Evolutionary conservation across 2,797 vertebrate species (phyloP), one percentile per base, ranked within the genome.

Genomic region (Xyrichtys novacula): DNA sequence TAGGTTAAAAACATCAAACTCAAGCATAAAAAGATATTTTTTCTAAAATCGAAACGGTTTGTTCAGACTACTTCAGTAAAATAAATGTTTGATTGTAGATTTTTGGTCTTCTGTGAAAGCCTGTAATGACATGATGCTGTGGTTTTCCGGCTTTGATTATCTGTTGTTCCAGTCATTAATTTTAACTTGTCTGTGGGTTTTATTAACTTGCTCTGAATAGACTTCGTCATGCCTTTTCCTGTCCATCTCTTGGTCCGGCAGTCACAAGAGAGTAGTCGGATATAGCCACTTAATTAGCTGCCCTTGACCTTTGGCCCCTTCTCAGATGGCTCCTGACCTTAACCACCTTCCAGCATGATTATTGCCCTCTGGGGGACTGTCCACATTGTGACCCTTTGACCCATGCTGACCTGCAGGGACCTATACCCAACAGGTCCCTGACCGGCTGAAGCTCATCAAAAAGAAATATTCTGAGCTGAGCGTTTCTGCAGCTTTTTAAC

Each of bases 221-320:
- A 71, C 72, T 68, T 47, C 56, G 46, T 58, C 22, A n/a, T 38
- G 40, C 46, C 26, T 68, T 73, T 78, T 23, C 40, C 56, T 71
- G 78, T 85, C 42, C 22, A 32, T 62, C 46, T 74, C n/a, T 12
- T 42, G 65, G 69, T 70, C 74, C 70, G 79, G 11, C 25, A 72
- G 82, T 87, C 93, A 92, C 80, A 64, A 63, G 91, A 91, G 92
- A 93, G 87, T 89, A 83, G 61, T 59, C 80, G 91, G 89, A 93
- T 92, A 93, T 89, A 59, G 84, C 83, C 88, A 85, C 84, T 93
- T 91, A 90, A 94, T 95, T 91, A 92, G 85, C 36, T 32, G 83
- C 72, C 85, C 91, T 93, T 93, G 90, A 94, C 91, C 91, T 90
- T 58, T 90, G 73, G 60, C 81, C 80, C 32, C 57, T 50, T 58